Percentiles rank a stretch among this genome's conserved stretches.
phyloP scores from a whole-genome alignment of 2,797 vertebrate genomes.

The Hippopotamyrus pictus region DNA sequence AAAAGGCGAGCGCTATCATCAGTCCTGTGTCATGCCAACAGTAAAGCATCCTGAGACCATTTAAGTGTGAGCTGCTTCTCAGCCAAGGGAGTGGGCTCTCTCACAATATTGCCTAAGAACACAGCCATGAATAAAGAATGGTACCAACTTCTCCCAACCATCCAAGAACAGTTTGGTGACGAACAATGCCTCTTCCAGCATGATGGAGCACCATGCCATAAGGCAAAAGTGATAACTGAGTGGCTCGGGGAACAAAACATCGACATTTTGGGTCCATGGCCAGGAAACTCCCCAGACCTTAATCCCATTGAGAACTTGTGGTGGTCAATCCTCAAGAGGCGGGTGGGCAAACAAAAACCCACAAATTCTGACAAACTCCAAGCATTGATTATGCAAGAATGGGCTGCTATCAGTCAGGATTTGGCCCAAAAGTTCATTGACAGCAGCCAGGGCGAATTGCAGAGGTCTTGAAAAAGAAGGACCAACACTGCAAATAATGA shows the following conservation, averaged over 20 bases:
- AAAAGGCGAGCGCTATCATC: too few species aligned
- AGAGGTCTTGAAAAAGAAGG: not conserved
- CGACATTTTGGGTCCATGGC: not conserved
- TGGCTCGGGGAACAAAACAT: not conserved
- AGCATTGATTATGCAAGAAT: not conserved
- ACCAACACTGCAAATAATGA: not conserved
- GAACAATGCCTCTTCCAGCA: not conserved
- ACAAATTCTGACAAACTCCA: not conserved
- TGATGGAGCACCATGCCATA: not conserved
- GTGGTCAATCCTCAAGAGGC: not conserved
- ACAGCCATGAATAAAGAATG: not conserved
- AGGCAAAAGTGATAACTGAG: not conserved
- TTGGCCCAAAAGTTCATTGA: not conserved
- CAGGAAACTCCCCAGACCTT: not conserved
- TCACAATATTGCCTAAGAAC: not conserved
- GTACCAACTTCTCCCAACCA: not conserved
- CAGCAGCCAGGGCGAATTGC: not conserved
- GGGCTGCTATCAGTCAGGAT: not conserved
- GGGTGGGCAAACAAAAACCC: not conserved
- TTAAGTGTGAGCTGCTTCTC: too few species aligned
- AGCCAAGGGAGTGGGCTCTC: not conserved
- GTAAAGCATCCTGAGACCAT: too few species aligned
- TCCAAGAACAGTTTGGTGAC: not conserved
- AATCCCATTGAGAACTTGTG: not conserved
- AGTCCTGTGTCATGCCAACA: too few species aligned